These are phyloP conservation scores for Paragorgia papillata DNA, from an alignment of 92 coral and sea anemone species.

Conservation along the genomic window DNA sequence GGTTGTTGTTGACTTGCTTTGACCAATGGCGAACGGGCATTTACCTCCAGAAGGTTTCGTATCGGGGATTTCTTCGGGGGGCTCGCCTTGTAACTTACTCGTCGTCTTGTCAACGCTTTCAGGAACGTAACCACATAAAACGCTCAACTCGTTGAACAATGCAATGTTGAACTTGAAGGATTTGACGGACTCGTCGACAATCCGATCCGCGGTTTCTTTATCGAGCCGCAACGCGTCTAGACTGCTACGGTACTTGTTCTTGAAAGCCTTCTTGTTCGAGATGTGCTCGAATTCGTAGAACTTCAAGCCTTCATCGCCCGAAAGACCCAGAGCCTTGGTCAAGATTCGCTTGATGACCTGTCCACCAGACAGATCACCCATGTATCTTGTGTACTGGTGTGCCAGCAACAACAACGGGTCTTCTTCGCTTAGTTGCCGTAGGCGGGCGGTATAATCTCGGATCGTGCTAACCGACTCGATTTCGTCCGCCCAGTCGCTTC, in stretches of 20 bases:
- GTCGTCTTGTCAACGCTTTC: neutral
- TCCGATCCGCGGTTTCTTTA: constrained; percentile 75
- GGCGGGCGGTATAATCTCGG: constrained; percentile 75
- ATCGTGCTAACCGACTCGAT: constrained; percentile 72
- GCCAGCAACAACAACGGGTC: constrained; percentile 89
- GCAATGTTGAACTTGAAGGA: constrained; percentile 80
- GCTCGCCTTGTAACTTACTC: neutral
- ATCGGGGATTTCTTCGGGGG: neutral
- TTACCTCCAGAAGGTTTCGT: neutral
- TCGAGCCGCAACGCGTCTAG: constrained; percentile 73
- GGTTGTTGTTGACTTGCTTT: neutral
- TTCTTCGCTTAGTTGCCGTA: constrained; percentile 69
- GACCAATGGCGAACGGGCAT: neutral
- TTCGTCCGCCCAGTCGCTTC: constrained; percentile 84
- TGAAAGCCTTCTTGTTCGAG: constrained; percentile 78
- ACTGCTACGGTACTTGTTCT: constrained; percentile 78
- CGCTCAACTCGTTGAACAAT: constrained; percentile 83
- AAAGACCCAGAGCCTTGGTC: constrained; percentile 80
- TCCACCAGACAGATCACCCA: constrained; percentile 96
- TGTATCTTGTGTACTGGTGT: constrained; percentile 93
- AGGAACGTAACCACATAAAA: constrained; percentile 59
- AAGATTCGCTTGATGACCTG: constrained; percentile 87
- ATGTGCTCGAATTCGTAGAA: constrained; percentile 78
- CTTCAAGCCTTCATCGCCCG: constrained; percentile 82
- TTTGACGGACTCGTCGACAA: constrained; percentile 83